Evolutionary conservation across 2,113 vertebrate genomes (phyloP), one percentile per base, ranked within the genome.

Genomic region (Rhagologus leucostigma): DNA sequence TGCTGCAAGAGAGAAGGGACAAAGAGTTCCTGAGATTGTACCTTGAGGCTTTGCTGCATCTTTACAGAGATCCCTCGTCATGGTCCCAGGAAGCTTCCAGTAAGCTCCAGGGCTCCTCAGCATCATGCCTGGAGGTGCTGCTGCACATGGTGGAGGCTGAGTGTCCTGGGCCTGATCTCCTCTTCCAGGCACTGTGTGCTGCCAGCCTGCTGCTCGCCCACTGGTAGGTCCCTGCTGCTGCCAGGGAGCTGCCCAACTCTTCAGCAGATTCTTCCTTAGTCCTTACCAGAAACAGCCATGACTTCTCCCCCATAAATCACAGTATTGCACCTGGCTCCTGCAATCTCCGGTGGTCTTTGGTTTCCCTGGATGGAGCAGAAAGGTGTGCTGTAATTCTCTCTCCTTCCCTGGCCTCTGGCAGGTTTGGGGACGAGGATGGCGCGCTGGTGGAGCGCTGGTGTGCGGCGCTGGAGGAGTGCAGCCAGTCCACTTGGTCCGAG

Each of bases 11-110:
- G 53, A 97, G 95, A 56, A 71, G 84, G 69, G 95, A 96, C 89
- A 90, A 94, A 62, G 97, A 98, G 70, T 98, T 98, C 96, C 97
- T 98, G 90, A 98, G 91, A 77, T 63, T 96, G n/a, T 98, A 98
- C 96, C 96, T 99, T 47, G 84, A 98, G 79, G 98, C 98, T 71
- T 95, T 99, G 90, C 97, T 98, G 85, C 92, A 94, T 67, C 89
- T 98, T 92, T 93, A 87, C 84, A 94, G 90, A 92, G 46, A 88
- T 21, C 77, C 88, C 26, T 65, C 6, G 0, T 75, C 37, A 1
- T 90, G 70, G 85, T 57, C 70, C 44, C 85, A 49, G 44, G 79
- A 84, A 84, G 90, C 84, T 84, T 84, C 86, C 68, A 26, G 6
- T 46, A 90, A 95, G 55, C 87, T 68, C 75, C 71, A 32, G 47